Base-by-base conservation (phyloP, 2,797 vertebrate species). In the Hafferia zeledoni region DNA sequence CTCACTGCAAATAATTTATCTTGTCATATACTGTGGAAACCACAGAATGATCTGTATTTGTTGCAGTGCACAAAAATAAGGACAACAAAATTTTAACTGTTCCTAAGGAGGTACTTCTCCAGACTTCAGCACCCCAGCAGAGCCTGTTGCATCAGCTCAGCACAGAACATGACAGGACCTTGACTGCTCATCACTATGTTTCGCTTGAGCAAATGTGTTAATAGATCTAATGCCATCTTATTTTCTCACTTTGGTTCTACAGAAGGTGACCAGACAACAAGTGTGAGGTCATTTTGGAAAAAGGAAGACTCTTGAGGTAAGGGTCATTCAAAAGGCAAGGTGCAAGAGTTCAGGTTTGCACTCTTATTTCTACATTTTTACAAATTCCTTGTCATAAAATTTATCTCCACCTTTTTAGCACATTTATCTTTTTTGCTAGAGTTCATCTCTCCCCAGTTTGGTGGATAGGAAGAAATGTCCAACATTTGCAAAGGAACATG, bases 221-320 rank as follows among this genome's bases (percentile, higher is more conserved):
- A 99, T 98, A 99, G 98, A 98, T 98, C 98, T 98, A 98, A 98
- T 98, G 97, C 98, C 98, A 98, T 98, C 98, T 98, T 98, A 98
- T 98, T 99, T 99, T 99, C 98, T 98, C 98, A 99, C 98, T 98
- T 98, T 97, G 95, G 93, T 47, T 97, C 98, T 90, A 98, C 96
- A 97, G 97, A 97, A 98, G 97, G 97, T 97, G 98, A 97, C 98
- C 97, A 97, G 98, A 97, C 96, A 95, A 97, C 44, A 70, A 98
- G 98, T 97, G 97, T 96, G 97, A 98, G 97, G 97, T 96, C 90
- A 95, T 92, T 95, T 93, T 95, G 95, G 96, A 97, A 96, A 95
- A 88, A 71, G 90, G 63, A 95, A 79, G 87, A 83, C 79, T 93
- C 88, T 59, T 83, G 87, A 94, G 94, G 80, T 97, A 94, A 97